Evolutionary conservation across 2,888 invertebrate genomes (phyloP).

Genomic region (Cephus rjabovi): DNA sequence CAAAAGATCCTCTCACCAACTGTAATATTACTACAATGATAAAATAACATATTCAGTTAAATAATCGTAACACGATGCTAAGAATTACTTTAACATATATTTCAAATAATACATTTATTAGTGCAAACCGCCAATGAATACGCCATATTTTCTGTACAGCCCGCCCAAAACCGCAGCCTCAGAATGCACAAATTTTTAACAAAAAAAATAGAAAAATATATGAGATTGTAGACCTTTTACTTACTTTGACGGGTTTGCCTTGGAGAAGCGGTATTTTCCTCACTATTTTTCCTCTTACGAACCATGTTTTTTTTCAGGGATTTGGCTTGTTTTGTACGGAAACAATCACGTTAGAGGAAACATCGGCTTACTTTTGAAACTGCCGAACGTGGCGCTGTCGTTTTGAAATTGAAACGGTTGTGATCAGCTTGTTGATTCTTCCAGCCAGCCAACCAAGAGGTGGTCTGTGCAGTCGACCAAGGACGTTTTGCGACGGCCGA

Average conservation of each 20-base stretch:
- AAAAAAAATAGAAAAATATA: background rate
- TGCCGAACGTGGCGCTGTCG: background rate
- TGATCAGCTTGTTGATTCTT: background rate
- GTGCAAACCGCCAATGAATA: conserved; percentile 41
- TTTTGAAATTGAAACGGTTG: background rate
- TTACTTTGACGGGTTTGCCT: conserved; percentile 48
- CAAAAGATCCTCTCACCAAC: background rate
- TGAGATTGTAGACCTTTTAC: background rate
- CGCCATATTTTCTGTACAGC: conserved; percentile 41
- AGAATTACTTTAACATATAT: background rate
- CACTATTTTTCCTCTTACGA: conserved; percentile 1
- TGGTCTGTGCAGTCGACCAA: no score
- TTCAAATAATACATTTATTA: conserved; percentile 12
- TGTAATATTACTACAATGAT: background rate
- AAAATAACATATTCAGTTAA: background rate
- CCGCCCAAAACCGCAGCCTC: conserved; percentile 38
- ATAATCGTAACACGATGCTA: background rate
- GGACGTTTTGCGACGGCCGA: background rate
- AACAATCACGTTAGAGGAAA: conserved; percentile 2
- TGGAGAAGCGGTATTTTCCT: conserved; percentile 28
- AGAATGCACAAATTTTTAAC: background rate
- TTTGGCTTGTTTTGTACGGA: background rate
- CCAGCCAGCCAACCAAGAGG: background rate
- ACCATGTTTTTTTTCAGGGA: background rate
- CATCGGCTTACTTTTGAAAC: background rate